phyloP scores from a whole-genome alignment of 2,888 invertebrate species.

The Aricia artaxerxes region DNA sequence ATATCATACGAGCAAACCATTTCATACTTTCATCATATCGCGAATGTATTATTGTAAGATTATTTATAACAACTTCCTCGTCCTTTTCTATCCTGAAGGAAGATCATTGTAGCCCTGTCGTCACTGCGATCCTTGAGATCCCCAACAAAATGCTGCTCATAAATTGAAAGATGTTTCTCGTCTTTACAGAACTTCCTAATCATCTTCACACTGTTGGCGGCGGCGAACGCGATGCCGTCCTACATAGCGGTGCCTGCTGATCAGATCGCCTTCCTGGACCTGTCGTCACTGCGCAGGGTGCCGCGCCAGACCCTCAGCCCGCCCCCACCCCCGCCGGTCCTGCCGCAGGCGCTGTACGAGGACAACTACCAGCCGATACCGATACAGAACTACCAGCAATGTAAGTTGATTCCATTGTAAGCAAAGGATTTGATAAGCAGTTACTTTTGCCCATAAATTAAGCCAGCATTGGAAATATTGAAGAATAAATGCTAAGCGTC shows the following conservation, averaged over 20 bases:
- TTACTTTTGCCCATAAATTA: no score
- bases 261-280: conserved; percentile 80
- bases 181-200: conserved; percentile 58
- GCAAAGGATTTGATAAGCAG: neutral
- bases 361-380: conserved; percentile 58
- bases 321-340: conserved; percentile 55
- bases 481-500: no score
- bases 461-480: no score
- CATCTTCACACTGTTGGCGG: conserved; percentile 54
- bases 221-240: conserved; percentile 72
- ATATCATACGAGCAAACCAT: no score
- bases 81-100: conserved; percentile 33
- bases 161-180: neutral
- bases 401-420: neutral
- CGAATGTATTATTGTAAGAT: no score
- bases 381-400: conserved; percentile 50
- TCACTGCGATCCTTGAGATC: no score
- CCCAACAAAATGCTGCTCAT: no score
- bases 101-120: no score
- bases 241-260: conserved; percentile 83
- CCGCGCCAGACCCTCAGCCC: conserved; percentile 65
- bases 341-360: conserved; percentile 52
- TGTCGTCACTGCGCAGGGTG: conserved; percentile 64
- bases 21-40: no score
- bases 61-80: neutral